Evolutionary conservation across 2,113 vertebrate species (phyloP).

Genomic region (Eptesicus fuscus): DNA sequence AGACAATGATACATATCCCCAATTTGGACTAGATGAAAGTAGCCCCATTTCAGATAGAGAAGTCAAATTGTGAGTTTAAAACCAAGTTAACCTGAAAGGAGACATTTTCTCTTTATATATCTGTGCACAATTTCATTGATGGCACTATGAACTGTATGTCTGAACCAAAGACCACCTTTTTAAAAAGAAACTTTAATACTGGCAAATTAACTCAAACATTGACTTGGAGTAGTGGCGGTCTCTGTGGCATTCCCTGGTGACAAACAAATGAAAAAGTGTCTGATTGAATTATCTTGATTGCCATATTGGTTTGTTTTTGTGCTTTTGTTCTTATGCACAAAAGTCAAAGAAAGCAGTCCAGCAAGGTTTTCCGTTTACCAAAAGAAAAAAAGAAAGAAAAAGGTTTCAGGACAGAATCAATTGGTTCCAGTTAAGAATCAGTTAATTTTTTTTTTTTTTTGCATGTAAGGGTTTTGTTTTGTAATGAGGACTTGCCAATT

Average conservation of each 20-base stretch:
- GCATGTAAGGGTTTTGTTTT: slow-evolving; percentile 22
- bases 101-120: not conserved
- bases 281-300: slow-evolving; percentile 31
- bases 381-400: not conserved
- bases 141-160: not conserved
- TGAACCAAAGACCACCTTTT: not conserved
- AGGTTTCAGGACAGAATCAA: not conserved
- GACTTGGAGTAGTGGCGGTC: not conserved
- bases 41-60: slow-evolving; percentile 54
- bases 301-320: not conserved
- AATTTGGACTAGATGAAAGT: slow-evolving; percentile 55
- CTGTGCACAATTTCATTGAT: not conserved
- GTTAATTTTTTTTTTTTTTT: no score
- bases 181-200: slow-evolving; percentile 7
- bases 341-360: not conserved
- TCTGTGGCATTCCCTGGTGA: not conserved
- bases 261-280: slow-evolving; percentile 2
- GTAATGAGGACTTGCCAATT: not conserved
- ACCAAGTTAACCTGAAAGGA: slow-evolving; percentile 44
- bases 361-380: not conserved
- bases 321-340: slow-evolving; percentile 5
- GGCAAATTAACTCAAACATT: not conserved
- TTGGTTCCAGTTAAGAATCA: not conserved
- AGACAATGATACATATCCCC: slow-evolving; percentile 45
- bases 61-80: slow-evolving; percentile 49